phyloP scores from a whole-genome alignment of 2,113 vertebrate genomes.

The Sardina pilchardus region DNA sequence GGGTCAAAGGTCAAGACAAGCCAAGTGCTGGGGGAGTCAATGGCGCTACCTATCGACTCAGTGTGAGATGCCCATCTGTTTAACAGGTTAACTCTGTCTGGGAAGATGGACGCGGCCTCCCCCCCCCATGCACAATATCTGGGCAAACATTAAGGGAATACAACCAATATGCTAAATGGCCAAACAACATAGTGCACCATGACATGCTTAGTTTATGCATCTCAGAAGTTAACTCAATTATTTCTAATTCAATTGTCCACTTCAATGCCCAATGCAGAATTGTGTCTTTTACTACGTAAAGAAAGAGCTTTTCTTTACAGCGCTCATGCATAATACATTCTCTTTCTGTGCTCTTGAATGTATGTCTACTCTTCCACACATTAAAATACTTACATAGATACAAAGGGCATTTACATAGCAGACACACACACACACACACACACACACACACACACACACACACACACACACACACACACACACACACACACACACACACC shows the following conservation, averaged over 20 bases:
- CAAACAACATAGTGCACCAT: not conserved
- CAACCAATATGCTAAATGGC: constrained; percentile 16
- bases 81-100: constrained; percentile 69
- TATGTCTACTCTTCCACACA: not conserved
- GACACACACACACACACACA: not conserved
- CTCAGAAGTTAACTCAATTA: not conserved
- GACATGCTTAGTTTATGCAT: not conserved
- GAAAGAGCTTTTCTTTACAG: too few species aligned
- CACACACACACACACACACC: not conserved
- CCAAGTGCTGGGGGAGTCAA: constrained; percentile 67
- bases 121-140: constrained; percentile 32
- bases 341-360: not conserved
- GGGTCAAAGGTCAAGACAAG: constrained; percentile 70
- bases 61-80: constrained; percentile 69
- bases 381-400: too few species aligned
- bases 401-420: too few species aligned
- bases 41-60: constrained; percentile 58
- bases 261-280: too few species aligned
- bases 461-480: not conserved
- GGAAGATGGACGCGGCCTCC: not conserved
- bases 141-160: constrained; percentile 45
- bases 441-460: not conserved
- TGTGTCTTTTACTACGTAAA: too few species aligned
- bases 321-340: not conserved
- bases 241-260: too few species aligned